Base-by-base conservation (phyloP, 2,797 vertebrate genomes). In the Cossypha dichroa region DNA sequence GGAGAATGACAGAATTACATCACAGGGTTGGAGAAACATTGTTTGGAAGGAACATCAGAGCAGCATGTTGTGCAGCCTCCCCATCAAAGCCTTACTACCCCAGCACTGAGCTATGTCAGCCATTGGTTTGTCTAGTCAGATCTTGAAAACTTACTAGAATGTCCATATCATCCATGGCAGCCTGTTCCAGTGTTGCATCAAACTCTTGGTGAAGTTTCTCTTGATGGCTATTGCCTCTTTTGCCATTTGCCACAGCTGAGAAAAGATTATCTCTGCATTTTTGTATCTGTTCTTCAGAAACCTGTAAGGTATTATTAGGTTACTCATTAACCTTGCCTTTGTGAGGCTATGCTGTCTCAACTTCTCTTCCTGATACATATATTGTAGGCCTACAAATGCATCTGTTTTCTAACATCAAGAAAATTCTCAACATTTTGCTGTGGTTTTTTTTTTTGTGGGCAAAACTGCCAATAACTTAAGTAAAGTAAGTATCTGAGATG, bases 61-160 rank as follows among this genome's bases (percentile, higher is more conserved):
- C 3, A 43, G 10, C 22, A 55, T 0, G 0, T 31, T 79, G 8
- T 49, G 25, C 63, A 78, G 15, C 10, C 17, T 72, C 17, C 28
- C 19, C 9, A 40, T 73, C 63, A 66, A 58, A 79, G 5, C 1
- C 0, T 46, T 54, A 21, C 20, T 36, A 13, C 31, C 18, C 16
- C 5, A 48, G 21, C 23, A 74, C 26, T n/a, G 48, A 19, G 18
- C 63, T 74, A 34, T 31, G 28, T 66, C 74, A 79, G 34, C 25
- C 43, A 29, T 15, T n/a, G 13, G 4, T 85, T 87, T 82, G 10
- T 19, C 22, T 26, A 36, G 18, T 5, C 22, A 83, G 11, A 12
- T 74, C 67, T 31, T 69, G 40, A 80, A 83, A 80, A 48, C 31
- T 80, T 85, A 31, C 40, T 43, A 29, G 8, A 40, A 22, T n/a